Conservation (phyloP, 1,140 invertebrate genomes). For the Pachypsylla venusta region DNA sequence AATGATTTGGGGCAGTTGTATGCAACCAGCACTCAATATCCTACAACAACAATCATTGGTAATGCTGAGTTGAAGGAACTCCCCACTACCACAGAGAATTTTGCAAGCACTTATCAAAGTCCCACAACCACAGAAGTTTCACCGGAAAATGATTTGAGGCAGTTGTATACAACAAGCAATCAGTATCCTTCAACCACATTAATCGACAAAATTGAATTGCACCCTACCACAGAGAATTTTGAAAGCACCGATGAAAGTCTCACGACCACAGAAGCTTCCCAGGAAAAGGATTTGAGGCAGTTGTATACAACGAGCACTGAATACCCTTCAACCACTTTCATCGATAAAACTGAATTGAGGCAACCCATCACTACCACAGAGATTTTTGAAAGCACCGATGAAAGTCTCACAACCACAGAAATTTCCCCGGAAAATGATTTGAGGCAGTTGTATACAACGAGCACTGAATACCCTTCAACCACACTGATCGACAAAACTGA, state of each 20-base stretch:
- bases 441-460: too few species aligned
- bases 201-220: too few species aligned
- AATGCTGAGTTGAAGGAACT: neutral
- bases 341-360: too few species aligned
- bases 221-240: neutral
- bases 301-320: too few species aligned
- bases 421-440: neutral
- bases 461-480: too few species aligned
- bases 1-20: too few species aligned
- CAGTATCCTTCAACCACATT: too few species aligned
- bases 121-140: neutral
- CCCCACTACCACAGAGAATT: neutral
- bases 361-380: neutral
- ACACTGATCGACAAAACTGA: too few species aligned
- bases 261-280: neutral
- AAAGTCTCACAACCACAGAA: neutral
- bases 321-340: too few species aligned
- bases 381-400: neutral
- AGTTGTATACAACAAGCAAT: too few species aligned
- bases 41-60: neutral
- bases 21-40: too few species aligned
- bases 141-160: neutral
- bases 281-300: neutral
- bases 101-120: too few species aligned
- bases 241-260: neutral